Conservation (phyloP, 2,888 invertebrate genomes). For the Caenorhabditis japonica region DNA sequence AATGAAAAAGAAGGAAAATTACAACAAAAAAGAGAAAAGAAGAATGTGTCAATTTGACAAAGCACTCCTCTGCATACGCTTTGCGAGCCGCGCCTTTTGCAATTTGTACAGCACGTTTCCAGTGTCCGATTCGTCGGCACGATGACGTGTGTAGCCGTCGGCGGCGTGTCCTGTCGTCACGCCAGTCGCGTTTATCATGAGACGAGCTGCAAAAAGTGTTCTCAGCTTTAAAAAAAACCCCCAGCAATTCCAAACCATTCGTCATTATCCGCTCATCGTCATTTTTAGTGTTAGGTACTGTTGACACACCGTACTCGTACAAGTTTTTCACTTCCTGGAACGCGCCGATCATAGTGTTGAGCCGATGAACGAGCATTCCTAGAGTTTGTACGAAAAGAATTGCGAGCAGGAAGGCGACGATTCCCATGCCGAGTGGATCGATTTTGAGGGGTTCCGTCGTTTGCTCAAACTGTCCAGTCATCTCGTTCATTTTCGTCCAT, state of each 20-base stretch:
- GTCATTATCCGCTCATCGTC: slow-evolving; percentile 62
- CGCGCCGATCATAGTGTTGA: slow-evolving; percentile 85
- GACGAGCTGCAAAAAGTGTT: slow-evolving; percentile 66
- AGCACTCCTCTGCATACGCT: slow-evolving; percentile 56
- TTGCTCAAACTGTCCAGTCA: slow-evolving; percentile 71
- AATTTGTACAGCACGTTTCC: slow-evolving; percentile 73
- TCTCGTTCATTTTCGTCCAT: slow-evolving; percentile 75
- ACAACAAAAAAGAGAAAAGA: background rate
- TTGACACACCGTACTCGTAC: slow-evolving; percentile 57
- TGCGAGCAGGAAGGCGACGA: slow-evolving; percentile 74
- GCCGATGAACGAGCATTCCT: slow-evolving; percentile 95
- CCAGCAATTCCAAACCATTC: slow-evolving; percentile 55
- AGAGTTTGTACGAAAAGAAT: slow-evolving; percentile 74
- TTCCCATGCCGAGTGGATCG: slow-evolving; percentile 88
- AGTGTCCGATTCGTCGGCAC: slow-evolving; percentile 51
- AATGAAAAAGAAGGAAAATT: slow-evolving; percentile 9
- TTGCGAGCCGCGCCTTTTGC: slow-evolving; percentile 63
- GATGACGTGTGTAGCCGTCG: slow-evolving; percentile 71
- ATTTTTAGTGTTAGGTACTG: slow-evolving; percentile 40
- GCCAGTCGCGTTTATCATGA: slow-evolving; percentile 69
- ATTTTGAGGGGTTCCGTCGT: slow-evolving; percentile 79
- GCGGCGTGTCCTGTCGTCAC: slow-evolving; percentile 68
- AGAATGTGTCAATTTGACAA: slow-evolving; percentile 19
- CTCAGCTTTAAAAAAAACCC: slow-evolving; percentile 18
- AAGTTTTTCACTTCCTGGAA: slow-evolving; percentile 73